A percentile compares a stretch with the other conserved stretches of the same genome.
Conservation (phyloP, 2,797 vertebrate genomes). For the Melanotaenia maccullochi region DNA sequence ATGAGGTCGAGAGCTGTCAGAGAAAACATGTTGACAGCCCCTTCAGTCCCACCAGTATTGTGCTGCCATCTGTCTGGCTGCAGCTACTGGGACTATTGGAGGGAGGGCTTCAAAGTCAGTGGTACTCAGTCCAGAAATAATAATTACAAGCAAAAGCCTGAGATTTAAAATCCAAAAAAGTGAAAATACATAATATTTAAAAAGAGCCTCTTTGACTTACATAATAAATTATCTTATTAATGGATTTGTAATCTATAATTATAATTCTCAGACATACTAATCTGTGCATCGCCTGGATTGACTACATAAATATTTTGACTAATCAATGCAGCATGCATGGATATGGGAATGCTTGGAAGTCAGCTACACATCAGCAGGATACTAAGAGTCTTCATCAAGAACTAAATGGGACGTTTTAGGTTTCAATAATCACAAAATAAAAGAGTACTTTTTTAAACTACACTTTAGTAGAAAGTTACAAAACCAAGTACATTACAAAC, state of each 20-base stretch:
- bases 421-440: too few relatives aligned
- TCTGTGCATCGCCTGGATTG: too few relatives aligned
- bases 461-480: too few relatives aligned
- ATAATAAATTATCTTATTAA: neutral
- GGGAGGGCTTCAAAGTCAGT: neutral
- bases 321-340: too few relatives aligned
- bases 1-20: slow-evolving; percentile 39
- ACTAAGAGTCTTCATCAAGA: too few relatives aligned
- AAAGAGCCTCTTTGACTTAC: neutral
- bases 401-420: too few relatives aligned
- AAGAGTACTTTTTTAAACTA: too few relatives aligned
- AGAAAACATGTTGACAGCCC: slow-evolving; percentile 29
- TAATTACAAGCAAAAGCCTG: slow-evolving; percentile 1
- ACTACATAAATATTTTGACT: too few relatives aligned
- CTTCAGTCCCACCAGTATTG: slow-evolving; percentile 43
- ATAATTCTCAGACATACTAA: neutral
- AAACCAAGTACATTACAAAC: too few relatives aligned
- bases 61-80: slow-evolving; percentile 59
- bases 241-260: neutral
- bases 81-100: slow-evolving; percentile 35
- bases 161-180: neutral
- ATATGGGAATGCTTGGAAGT: too few relatives aligned
- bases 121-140: slow-evolving; percentile 5
- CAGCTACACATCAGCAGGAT: too few relatives aligned
- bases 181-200: neutral